Conservation (phyloP, 1,140 invertebrate genomes). For the Neodiprion lecontei region DNA sequence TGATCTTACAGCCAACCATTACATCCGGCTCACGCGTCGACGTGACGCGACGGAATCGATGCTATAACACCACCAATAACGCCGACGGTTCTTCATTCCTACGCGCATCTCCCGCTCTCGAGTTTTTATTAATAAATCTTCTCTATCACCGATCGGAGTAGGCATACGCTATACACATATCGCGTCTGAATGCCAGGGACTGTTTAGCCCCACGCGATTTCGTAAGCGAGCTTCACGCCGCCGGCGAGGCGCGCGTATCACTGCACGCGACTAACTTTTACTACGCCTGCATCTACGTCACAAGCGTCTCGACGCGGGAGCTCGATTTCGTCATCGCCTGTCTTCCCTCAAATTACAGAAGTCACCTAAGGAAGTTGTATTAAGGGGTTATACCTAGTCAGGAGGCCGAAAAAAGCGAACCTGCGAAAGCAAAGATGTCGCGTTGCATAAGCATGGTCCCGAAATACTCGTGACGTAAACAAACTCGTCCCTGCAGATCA, state of each 20-base stretch:
- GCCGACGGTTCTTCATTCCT: too few relatives aligned
- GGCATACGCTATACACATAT: neutral
- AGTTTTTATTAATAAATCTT: conserved; percentile 4
- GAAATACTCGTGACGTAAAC: too few relatives aligned
- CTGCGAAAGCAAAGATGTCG: too few relatives aligned
- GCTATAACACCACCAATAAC: too few relatives aligned
- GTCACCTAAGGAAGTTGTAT: too few relatives aligned
- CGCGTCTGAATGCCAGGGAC: neutral
- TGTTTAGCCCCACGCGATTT: neutral
- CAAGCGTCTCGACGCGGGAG: neutral
- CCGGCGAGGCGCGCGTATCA: neutral
- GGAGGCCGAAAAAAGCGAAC: too few relatives aligned
- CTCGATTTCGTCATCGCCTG: neutral
- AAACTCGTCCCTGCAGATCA: too few relatives aligned
- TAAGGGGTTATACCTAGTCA: too few relatives aligned
- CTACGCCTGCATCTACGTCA: neutral
- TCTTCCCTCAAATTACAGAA: neutral
- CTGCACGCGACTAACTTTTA: neutral
- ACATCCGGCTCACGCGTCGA: too few relatives aligned
- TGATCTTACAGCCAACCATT: too few relatives aligned
- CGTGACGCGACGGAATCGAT: too few relatives aligned
- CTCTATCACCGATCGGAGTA: neutral
- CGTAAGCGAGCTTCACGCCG: neutral
- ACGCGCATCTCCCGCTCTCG: neutral
- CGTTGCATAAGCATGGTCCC: too few relatives aligned